Conservation (phyloP, 2,113 vertebrate genomes). For the Perccottus glenii region DNA sequence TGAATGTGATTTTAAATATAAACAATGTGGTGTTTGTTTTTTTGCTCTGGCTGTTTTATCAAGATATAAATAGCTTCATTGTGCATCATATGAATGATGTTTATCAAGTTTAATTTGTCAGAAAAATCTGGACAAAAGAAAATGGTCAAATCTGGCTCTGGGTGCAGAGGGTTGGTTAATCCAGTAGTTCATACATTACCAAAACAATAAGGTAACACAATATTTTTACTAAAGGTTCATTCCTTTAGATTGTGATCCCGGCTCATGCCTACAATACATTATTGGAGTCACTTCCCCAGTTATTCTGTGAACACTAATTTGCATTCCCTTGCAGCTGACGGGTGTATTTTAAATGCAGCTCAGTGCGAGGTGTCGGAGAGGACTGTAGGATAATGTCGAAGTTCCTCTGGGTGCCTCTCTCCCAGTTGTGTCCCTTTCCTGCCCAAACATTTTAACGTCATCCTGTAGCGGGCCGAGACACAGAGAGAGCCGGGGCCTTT, state of each 20-base stretch:
- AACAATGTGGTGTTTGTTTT: no score
- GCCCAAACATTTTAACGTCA: conserved; percentile 73
- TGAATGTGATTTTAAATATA: no score
- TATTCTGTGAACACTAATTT: conserved; percentile 26
- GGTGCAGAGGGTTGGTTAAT: no score
- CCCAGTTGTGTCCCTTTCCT: conserved; percentile 57
- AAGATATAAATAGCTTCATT: no score
- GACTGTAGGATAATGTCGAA: conserved; percentile 41
- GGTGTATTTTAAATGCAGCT: conserved; percentile 32
- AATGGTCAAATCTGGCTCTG: no score
- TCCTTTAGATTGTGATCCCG: not conserved
- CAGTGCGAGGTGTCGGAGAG: conserved; percentile 34
- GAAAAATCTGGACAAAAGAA: no score
- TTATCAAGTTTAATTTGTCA: no score
- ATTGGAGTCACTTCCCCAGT: conserved; percentile 42
- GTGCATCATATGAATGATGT: no score
- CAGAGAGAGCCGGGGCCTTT: conserved; percentile 31
- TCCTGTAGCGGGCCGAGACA: conserved; percentile 20
- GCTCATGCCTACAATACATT: conserved; percentile 38
- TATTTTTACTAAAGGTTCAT: not conserved
- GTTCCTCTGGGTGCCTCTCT: conserved; percentile 54
- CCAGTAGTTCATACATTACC: not conserved
- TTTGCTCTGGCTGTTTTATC: no score
- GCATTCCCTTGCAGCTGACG: conserved; percentile 38
- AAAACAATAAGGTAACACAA: not conserved